These are phyloP conservation scores for Magallana nippona DNA, from an alignment of 2,888 invertebrate species.

Conservation along the genomic window DNA sequence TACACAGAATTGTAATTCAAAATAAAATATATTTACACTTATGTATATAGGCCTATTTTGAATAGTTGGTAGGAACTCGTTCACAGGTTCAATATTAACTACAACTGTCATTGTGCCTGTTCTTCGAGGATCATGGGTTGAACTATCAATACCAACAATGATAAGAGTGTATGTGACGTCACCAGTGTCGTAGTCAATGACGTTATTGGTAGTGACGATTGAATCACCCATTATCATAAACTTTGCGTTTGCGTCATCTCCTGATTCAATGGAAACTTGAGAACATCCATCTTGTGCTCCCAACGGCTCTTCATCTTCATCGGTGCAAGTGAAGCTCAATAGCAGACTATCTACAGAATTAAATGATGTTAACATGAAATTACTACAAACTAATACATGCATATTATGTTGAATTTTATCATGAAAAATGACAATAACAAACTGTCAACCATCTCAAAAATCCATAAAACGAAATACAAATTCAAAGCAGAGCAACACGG, in stretches of 20 bases:
- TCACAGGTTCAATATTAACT: not conserved
- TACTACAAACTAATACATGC: too few relatives aligned
- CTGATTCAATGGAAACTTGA: not conserved
- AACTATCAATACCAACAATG: conserved; percentile 2
- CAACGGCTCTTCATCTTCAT: not conserved
- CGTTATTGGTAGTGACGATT: not conserved
- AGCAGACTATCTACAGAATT: too few relatives aligned
- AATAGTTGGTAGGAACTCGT: not conserved
- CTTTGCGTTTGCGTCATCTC: not conserved
- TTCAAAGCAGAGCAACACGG: too few relatives aligned
- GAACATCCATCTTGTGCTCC: not conserved
- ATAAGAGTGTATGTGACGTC: not conserved
- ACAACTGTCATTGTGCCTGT: not conserved
- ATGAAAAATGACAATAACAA: too few relatives aligned
- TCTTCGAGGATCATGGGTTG: not conserved
- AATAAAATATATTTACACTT: not conserved
- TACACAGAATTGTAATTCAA: too few relatives aligned
- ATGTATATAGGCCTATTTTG: not conserved
- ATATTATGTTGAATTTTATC: too few relatives aligned
- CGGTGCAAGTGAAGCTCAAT: not conserved
- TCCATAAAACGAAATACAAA: too few relatives aligned
- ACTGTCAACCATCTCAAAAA: too few relatives aligned
- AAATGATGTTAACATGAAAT: too few relatives aligned
- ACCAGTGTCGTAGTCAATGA: conserved; percentile 28
- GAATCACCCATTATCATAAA: not conserved